Evolutionary conservation across 2,888 invertebrate species (phyloP).

Genomic region (Tinea trinotella): DNA sequence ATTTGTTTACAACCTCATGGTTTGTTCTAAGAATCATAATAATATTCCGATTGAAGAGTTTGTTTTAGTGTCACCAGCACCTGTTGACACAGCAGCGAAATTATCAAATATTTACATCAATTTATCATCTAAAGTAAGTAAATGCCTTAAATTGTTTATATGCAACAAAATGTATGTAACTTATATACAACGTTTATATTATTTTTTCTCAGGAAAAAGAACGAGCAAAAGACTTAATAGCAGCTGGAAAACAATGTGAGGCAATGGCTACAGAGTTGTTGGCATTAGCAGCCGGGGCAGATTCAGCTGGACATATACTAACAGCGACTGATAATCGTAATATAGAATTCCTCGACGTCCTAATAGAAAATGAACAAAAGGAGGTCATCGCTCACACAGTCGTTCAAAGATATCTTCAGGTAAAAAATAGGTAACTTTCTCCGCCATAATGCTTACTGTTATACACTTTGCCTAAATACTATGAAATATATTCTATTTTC

Average conservation of each 20-base stretch:
- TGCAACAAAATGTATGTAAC: too few relatives aligned
- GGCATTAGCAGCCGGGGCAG: conserved; percentile 93
- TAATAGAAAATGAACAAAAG: conserved; percentile 99
- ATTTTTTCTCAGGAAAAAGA: conserved; percentile 86
- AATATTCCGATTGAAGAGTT: conserved; percentile 98
- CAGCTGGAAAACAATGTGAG: conserved; percentile 97
- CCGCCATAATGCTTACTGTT: conserved; percentile 10
- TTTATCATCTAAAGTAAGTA: conserved; percentile 84
- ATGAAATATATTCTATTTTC: conserved; percentile 35
- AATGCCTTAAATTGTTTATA: too few relatives aligned
- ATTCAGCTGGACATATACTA: conserved; percentile 94
- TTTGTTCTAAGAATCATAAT: conserved; percentile 95
- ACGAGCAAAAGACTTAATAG: conserved; percentile 95
- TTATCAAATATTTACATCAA: conserved; percentile 92
- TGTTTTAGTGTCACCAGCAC: conserved; percentile 98
- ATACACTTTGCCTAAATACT: background rate
- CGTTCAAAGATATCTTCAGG: conserved; percentile 96
- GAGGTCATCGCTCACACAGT: conserved; percentile 98
- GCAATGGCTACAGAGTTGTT: conserved; percentile 97
- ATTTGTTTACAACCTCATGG: conserved; percentile 98
- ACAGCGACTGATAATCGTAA: conserved; percentile 96
- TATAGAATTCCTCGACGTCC: conserved; percentile 94
- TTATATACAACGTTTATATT: background rate
- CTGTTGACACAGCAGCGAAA: conserved; percentile 98
- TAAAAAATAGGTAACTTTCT: conserved; percentile 75